Evolutionary conservation across 2,888 invertebrate genomes (phyloP).

Genomic region (Leuctra nigra): DNA sequence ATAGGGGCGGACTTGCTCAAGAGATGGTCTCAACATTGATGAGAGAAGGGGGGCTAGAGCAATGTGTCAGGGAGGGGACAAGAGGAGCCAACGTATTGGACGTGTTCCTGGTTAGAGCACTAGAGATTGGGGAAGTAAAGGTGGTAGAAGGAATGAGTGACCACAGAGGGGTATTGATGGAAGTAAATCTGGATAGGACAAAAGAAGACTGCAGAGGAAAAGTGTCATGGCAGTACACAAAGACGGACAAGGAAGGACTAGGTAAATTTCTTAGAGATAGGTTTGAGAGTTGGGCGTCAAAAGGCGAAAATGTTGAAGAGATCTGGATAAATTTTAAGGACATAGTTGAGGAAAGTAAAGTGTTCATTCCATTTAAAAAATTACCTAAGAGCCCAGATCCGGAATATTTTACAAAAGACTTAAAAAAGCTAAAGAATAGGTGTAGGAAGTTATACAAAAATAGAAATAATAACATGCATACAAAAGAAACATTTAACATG

Average conservation of each 20-base stretch:
- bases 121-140: not conserved
- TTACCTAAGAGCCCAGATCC: not conserved
- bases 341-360: constrained; percentile 1
- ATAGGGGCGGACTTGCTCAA: not conserved
- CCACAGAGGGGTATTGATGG: not conserved
- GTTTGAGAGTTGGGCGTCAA: not conserved
- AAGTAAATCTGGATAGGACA: not conserved
- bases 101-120: not conserved
- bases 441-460: not conserved
- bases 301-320: not conserved
- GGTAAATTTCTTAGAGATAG: not conserved
- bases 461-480: not conserved
- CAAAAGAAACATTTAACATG: not conserved
- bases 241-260: not conserved
- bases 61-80: not conserved
- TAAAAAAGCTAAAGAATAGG: not conserved
- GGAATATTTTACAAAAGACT: not conserved
- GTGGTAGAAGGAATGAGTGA: not conserved
- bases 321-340: not conserved
- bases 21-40: not conserved
- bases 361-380: not conserved
- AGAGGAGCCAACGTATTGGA: not conserved
- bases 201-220: not conserved
- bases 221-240: too few species aligned
- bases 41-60: not conserved